Percentiles rank a stretch among this genome's conserved stretches.
These are phyloP conservation scores for Halocynthia roretzi DNA, from an alignment of 23 tunicate genomes.

Conservation along the genomic window DNA sequence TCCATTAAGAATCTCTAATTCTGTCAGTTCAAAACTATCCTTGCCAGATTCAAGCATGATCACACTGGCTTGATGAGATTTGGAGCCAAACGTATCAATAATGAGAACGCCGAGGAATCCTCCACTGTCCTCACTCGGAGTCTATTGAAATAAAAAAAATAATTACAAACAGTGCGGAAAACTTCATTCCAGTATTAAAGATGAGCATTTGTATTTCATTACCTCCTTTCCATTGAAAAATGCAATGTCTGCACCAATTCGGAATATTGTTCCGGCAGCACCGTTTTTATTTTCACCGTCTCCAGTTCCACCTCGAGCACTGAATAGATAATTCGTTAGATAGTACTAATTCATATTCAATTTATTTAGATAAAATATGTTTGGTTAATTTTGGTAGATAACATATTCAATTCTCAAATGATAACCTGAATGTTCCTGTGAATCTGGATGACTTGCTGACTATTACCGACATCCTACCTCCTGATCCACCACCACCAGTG, in stretches of 20 bases:
- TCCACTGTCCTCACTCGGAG: conserved; percentile 13
- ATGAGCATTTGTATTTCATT: background rate
- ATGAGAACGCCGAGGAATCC: conserved; percentile 23
- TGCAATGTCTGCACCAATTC: conserved; percentile 17
- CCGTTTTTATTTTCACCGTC: conserved; percentile 1
- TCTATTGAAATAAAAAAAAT: background rate
- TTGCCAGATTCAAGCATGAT: conserved; percentile 9
- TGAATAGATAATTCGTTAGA: background rate
- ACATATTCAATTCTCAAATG: no score
- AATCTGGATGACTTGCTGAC: conserved; percentile 13
- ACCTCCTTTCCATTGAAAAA: conserved; percentile 11
- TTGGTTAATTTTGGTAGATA: no score
- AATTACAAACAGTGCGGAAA: background rate
- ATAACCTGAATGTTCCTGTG: conserved; percentile 10
- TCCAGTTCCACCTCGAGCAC: conserved; percentile 28
- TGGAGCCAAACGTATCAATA: conserved; percentile 8
- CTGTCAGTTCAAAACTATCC: background rate
- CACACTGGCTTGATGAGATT: conserved; percentile 4
- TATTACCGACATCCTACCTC: conserved; percentile 14
- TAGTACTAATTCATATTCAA: no score
- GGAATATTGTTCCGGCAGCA: conserved; percentile 19
- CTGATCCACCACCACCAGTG: conserved; percentile 24
- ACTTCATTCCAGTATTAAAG: background rate
- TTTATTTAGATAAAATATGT: no score
- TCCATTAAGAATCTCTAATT: conserved; percentile 17